A percentile compares a stretch with the other conserved stretches of the same genome.
These are phyloP conservation scores for Eulemur mongoz DNA, from an alignment of 2,797 vertebrate genomes.

Conservation along the genomic window DNA sequence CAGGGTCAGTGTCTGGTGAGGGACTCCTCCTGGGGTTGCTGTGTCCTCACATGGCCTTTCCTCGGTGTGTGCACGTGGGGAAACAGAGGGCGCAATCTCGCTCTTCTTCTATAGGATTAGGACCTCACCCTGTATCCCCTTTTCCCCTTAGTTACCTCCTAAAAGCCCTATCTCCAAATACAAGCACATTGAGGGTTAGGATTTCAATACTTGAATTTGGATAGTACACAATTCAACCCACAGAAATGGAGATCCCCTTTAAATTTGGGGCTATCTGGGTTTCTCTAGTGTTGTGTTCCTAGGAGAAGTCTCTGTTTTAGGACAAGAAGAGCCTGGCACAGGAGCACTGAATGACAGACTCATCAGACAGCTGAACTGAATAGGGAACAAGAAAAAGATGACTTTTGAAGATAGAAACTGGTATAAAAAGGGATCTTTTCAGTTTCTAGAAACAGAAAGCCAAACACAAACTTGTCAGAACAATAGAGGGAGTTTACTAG, in stretches of 20 bases:
- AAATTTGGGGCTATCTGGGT: not conserved
- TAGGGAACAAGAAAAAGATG: not conserved
- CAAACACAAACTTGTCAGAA: not conserved
- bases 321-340: not conserved
- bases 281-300: not conserved
- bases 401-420: not conserved
- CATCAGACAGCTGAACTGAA: not conserved
- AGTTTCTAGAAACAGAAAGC: conserved; percentile 6
- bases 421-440: not conserved
- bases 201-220: not conserved
- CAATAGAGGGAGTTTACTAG: not conserved
- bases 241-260: not conserved
- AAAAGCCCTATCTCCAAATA: not conserved
- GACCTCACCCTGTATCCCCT: not conserved
- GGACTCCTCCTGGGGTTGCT: not conserved
- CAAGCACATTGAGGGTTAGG: not conserved
- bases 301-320: not conserved
- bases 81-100: not conserved
- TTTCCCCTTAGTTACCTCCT: not conserved
- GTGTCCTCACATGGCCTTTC: not conserved
- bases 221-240: not conserved
- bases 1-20: not conserved
- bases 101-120: not conserved
- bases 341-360: not conserved
- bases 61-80: accelerated